These are phyloP conservation scores for Cossypha dichroa DNA, from an alignment of 2,797 vertebrate genomes.

Conservation along the genomic window DNA sequence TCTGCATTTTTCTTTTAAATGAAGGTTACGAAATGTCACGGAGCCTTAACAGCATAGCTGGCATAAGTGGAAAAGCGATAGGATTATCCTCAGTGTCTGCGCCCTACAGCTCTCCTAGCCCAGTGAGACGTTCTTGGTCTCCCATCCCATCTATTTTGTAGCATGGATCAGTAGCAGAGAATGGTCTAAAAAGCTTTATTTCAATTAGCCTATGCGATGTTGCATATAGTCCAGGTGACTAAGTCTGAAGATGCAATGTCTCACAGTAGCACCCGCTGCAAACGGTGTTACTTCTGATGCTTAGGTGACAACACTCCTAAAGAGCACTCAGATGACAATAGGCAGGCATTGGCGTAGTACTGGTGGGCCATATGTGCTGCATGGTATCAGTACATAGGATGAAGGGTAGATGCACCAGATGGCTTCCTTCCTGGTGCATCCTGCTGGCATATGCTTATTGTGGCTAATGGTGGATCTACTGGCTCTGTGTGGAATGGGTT, in stretches of 20 bases:
- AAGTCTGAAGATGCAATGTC: slow-evolving; percentile 70
- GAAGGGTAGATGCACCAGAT: slow-evolving; percentile 67
- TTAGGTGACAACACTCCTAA: slow-evolving; percentile 68
- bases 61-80: slow-evolving; percentile 85
- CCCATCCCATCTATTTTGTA: slow-evolving; percentile 92
- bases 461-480: slow-evolving; percentile 71
- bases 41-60: slow-evolving; percentile 92
- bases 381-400: slow-evolving; percentile 67
- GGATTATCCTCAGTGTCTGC: slow-evolving; percentile 88
- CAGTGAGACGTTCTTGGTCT: slow-evolving; percentile 88
- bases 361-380: slow-evolving; percentile 71
- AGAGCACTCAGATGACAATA: slow-evolving; percentile 62
- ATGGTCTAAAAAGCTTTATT: slow-evolving; percentile 79
- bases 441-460: slow-evolving; percentile 57
- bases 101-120: slow-evolving; percentile 90
- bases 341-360: slow-evolving; percentile 51
- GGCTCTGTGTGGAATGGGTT: slow-evolving; percentile 71
- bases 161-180: slow-evolving; percentile 90
- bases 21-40: slow-evolving; percentile 92
- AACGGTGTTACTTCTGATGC: slow-evolving; percentile 61
- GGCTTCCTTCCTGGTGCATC: slow-evolving; percentile 57
- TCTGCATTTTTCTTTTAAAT: slow-evolving; percentile 90
- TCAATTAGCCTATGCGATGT: slow-evolving; percentile 81
- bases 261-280: slow-evolving; percentile 62
- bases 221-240: slow-evolving; percentile 71